These are phyloP conservation scores for Dissostichus mawsoni DNA, from an alignment of 2,113 vertebrate genomes.

Conservation along the genomic window DNA sequence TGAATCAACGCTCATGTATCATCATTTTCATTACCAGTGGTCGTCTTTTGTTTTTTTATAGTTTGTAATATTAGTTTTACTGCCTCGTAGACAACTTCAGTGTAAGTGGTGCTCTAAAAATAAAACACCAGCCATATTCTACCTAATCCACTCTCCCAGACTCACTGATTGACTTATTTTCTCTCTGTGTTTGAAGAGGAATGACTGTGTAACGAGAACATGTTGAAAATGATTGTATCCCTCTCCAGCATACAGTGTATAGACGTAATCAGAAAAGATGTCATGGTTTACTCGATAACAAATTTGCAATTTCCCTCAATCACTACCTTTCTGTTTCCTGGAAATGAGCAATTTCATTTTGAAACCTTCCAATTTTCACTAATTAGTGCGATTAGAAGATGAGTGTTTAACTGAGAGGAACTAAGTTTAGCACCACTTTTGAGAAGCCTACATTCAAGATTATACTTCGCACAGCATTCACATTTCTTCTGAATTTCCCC, in stretches of 20 bases:
- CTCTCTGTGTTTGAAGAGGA: background rate
- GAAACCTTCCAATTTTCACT: conserved; percentile 46
- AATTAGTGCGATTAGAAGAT: conserved; percentile 37
- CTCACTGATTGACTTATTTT: background rate
- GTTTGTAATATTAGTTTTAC: conserved; percentile 39
- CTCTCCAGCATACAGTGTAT: background rate
- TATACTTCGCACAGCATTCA: conserved; percentile 21
- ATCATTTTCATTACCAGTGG: no score
- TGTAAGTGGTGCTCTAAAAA: background rate
- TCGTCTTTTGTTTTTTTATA: no score
- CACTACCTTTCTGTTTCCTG: conserved; percentile 8
- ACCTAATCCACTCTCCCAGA: conserved; percentile 1
- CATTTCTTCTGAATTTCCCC: conserved; percentile 3
- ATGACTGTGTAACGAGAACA: conserved; percentile 14
- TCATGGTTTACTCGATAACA: conserved; percentile 20
- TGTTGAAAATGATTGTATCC: conserved; percentile 19
- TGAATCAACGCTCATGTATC: conserved; percentile 37
- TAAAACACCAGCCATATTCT: conserved; percentile 8
- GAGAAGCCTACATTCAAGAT: background rate
- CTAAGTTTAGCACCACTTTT: background rate
- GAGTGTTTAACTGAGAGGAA: conserved; percentile 7
- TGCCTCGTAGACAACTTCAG: conserved; percentile 26
- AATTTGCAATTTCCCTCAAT: no score
- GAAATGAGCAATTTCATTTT: conserved; percentile 37
- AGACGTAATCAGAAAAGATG: conserved; percentile 18